Percentiles rank a stretch among this genome's conserved stretches.
These are phyloP conservation scores for Halictus ligatus DNA, from an alignment of 2,888 invertebrate genomes.

Conservation along the genomic window DNA sequence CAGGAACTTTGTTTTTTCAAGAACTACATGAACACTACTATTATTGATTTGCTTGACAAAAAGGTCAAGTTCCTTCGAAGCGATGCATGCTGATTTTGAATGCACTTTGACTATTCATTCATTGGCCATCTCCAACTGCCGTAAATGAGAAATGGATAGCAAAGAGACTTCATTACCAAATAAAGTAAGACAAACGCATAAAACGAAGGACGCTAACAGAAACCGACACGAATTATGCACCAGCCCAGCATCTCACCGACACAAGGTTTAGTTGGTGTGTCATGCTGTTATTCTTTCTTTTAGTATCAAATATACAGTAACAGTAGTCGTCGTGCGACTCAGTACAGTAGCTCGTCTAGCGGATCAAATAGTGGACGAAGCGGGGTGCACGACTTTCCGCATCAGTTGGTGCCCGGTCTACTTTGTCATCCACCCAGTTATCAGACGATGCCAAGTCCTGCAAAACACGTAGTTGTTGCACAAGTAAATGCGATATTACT, in stretches of 20 bases:
- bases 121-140: not conserved
- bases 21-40: not conserved
- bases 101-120: not conserved
- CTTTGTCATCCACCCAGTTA: constrained; percentile 94
- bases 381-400: constrained; percentile 91
- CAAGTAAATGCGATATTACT: constrained; percentile 73
- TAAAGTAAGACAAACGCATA: not conserved
- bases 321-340: constrained; percentile 86
- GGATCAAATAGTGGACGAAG: constrained; percentile 81
- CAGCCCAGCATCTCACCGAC: not conserved
- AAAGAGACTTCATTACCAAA: not conserved
- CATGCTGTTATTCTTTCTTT: constrained; percentile 51
- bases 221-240: not conserved
- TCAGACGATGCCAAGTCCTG: constrained; percentile 91
- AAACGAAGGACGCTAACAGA: not conserved
- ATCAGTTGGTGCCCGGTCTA: constrained; percentile 97
- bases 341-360: constrained; percentile 88
- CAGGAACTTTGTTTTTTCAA: not conserved
- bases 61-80: not conserved
- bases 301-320: constrained; percentile 93
- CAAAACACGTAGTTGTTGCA: constrained; percentile 89
- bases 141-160: not conserved
- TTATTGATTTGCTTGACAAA: not conserved
- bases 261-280: not conserved
- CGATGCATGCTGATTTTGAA: not conserved